These are phyloP conservation scores for Prionailurus bengalensis DNA, from an alignment of 2,113 vertebrate species.

Conservation along the genomic window DNA sequence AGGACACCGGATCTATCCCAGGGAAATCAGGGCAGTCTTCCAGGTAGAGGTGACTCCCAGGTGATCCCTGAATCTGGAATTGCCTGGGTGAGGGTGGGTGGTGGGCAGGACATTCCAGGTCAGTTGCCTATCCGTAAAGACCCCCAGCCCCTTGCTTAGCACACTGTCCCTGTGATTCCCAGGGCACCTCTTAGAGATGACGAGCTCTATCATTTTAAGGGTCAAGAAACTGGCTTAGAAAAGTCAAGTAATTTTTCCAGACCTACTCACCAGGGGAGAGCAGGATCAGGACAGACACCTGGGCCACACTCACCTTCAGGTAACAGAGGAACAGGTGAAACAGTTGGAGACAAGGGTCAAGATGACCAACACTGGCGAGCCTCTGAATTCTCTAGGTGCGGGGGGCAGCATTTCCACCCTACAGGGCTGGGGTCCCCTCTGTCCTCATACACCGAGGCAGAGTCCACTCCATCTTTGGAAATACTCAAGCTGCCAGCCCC, in stretches of 20 bases:
- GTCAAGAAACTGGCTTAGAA: neutral
- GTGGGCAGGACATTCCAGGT: fast-evolving
- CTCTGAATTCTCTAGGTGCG: neutral
- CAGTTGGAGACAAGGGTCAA: fast-evolving
- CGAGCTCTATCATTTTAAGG: too few relatives aligned
- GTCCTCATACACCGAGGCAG: too few relatives aligned
- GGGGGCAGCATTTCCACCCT: neutral
- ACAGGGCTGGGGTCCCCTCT: fast-evolving
- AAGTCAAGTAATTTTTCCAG: neutral
- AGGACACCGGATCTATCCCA: fast-evolving
- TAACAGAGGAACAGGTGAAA: fast-evolving
- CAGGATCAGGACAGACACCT: neutral
- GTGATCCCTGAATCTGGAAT: neutral
- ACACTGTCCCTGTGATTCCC: fast-evolving
- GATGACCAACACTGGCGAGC: neutral
- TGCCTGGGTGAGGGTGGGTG: neutral
- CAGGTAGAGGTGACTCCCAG: neutral
- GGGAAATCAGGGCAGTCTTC: neutral
- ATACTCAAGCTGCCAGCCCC: neutral
- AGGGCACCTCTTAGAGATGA: neutral
- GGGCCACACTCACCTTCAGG: neutral
- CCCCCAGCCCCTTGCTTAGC: neutral
- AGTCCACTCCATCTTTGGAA: fast-evolving
- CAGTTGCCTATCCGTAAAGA: neutral
- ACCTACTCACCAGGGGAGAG: neutral